phyloP scores from a whole-genome alignment of 2,888 invertebrate species.

The Drosophila mayaguana region DNA sequence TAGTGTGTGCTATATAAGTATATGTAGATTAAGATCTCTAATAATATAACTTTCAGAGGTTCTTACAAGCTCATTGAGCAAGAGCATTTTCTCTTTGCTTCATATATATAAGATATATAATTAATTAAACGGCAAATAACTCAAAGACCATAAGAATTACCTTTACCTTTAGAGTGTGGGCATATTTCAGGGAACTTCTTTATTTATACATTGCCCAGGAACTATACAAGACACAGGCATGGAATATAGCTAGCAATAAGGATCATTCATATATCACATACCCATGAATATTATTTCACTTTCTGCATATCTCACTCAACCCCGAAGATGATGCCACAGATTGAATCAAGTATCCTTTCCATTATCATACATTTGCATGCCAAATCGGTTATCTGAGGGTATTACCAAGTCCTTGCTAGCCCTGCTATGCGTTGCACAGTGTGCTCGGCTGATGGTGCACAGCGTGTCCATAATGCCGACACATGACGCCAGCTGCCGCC shows the following conservation, averaged over 20 bases:
- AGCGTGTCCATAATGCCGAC: conserved; percentile 72
- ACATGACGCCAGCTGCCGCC: conserved; percentile 9
- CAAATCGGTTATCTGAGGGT: background rate
- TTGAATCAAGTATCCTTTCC: background rate
- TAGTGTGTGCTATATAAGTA: background rate
- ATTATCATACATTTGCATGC: background rate
- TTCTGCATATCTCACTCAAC: background rate
- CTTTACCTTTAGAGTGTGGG: too few species aligned
- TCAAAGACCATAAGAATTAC: background rate
- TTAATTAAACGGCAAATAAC: too few species aligned
- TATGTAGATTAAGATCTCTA: background rate
- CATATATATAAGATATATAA: background rate
- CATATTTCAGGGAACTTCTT: background rate
- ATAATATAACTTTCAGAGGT: too few species aligned
- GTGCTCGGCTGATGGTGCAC: conserved; percentile 68
- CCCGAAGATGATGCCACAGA: background rate
- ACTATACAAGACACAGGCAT: too few species aligned
- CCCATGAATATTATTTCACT: background rate
- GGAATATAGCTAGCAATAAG: too few species aligned
- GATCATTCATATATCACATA: background rate
- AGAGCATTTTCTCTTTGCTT: too few species aligned
- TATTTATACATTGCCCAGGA: background rate
- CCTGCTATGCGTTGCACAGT: background rate
- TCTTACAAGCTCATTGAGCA: too few species aligned
- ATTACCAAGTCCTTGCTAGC: background rate